A percentile compares a stretch with the other conserved stretches of the same genome.
Conservation (phyloP, 1,140 invertebrate species). For the Neelides sp. region DNA sequence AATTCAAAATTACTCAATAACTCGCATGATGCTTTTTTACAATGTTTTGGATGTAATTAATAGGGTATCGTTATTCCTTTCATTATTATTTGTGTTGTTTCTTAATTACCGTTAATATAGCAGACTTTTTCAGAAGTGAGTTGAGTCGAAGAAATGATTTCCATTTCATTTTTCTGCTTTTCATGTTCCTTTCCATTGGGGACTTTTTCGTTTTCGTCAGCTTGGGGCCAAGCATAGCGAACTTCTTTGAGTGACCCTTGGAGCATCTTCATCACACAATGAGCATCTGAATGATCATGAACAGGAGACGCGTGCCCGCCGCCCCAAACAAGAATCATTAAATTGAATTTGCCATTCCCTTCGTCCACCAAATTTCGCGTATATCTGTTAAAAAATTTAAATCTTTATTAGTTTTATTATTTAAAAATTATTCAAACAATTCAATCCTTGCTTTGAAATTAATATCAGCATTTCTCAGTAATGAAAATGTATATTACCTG, state of each 20-base stretch:
- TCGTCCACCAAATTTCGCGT: constrained; percentile 83
- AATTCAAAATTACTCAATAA: too few species aligned
- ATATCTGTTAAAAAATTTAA: constrained; percentile 50
- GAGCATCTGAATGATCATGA: constrained; percentile 87
- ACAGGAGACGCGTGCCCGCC: constrained; percentile 88
- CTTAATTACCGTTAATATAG: constrained; percentile 89
- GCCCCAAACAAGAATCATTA: constrained; percentile 93
- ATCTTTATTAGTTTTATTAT: background rate
- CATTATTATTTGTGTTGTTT: background rate
- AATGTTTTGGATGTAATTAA: too few species aligned
- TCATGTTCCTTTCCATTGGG: constrained; percentile 37
- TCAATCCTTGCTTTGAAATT: too few species aligned
- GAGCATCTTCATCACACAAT: constrained; percentile 86
- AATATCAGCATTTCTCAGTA: too few species aligned
- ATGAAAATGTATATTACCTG: constrained; percentile 45
- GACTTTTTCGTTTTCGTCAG: constrained; percentile 30
- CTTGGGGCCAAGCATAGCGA: constrained; percentile 64
- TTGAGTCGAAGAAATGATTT: constrained; percentile 46
- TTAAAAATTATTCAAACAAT: constrained; percentile 10
- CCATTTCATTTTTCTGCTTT: constrained; percentile 36
- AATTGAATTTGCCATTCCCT: constrained; percentile 92
- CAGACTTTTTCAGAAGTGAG: constrained; percentile 64
- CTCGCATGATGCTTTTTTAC: too few species aligned
- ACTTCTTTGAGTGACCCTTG: constrained; percentile 47
- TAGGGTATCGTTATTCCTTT: too few species aligned